Conservation (phyloP, 1,140 invertebrate species). For the Atta cephalotes region DNA sequence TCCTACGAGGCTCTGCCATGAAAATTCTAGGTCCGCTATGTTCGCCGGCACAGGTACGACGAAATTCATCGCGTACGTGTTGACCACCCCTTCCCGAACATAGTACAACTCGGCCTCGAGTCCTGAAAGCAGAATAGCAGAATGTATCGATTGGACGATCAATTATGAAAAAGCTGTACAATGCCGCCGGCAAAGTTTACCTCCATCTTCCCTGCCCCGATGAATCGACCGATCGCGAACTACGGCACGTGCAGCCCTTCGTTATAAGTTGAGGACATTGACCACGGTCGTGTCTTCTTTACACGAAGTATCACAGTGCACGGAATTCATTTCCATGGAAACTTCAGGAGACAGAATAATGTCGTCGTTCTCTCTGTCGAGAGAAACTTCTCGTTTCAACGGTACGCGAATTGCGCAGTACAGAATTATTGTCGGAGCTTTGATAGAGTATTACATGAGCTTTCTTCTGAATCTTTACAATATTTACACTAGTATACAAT, state of each 20-base stretch:
- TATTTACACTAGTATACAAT: not conserved
- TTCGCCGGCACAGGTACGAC: constrained; percentile 93
- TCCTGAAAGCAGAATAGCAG: constrained; percentile 88
- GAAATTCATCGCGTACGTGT: constrained; percentile 96
- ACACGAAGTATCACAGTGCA: not conserved
- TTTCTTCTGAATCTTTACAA: not conserved
- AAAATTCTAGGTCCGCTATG: constrained; percentile 94
- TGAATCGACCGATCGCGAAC: constrained; percentile 65
- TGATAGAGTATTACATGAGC: not conserved
- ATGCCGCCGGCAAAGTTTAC: constrained; percentile 58
- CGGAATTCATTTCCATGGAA: constrained; percentile 35
- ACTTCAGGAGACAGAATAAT: constrained; percentile 43
- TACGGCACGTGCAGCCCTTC: constrained; percentile 46
- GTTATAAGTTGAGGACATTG: constrained; percentile 56
- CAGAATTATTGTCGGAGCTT: not conserved
- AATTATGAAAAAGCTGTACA: constrained; percentile 70
- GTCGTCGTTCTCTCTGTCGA: not conserved
- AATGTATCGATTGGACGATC: constrained; percentile 70
- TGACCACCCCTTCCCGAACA: constrained; percentile 94
- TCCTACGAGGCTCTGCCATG: constrained; percentile 92
- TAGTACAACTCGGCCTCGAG: constrained; percentile 94
- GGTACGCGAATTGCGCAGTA: not conserved
- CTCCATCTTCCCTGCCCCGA: constrained; percentile 26
- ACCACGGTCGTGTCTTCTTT: constrained; percentile 63
- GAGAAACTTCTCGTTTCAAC: not conserved